phyloP scores from a whole-genome alignment of 2,113 vertebrate species.

The Gasterosteus nipponicus region DNA sequence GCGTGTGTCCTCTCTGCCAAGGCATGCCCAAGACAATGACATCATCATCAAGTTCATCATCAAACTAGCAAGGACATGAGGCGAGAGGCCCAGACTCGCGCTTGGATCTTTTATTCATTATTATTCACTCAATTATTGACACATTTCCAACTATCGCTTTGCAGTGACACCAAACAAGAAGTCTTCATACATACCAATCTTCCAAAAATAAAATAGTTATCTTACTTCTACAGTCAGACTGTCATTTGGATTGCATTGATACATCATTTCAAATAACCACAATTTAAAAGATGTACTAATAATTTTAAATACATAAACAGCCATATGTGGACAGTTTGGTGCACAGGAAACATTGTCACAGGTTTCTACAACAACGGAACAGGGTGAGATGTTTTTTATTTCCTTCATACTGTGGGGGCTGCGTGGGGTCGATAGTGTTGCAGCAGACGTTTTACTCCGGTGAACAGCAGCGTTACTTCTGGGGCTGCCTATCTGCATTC shows the following conservation, averaged over 20 bases:
- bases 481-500: slow-evolving; percentile 76
- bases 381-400: slow-evolving; percentile 22
- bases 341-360: slow-evolving; percentile 43
- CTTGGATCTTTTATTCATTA: slow-evolving; percentile 66
- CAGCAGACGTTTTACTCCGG: slow-evolving; percentile 16
- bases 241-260: slow-evolving; percentile 42
- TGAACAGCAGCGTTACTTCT: slow-evolving; percentile 65
- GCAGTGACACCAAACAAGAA: slow-evolving; percentile 42
- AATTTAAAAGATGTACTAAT: slow-evolving; percentile 58
- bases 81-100: slow-evolving; percentile 46
- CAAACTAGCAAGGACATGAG: slow-evolving; percentile 62
- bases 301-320: slow-evolving; percentile 50
- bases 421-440: slow-evolving; percentile 31
- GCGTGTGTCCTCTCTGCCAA: slow-evolving; percentile 62
- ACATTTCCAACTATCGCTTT: slow-evolving; percentile 41
- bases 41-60: slow-evolving; percentile 64
- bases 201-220: slow-evolving; percentile 43
- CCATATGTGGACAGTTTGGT: slow-evolving; percentile 65
- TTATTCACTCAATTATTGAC: slow-evolving; percentile 60
- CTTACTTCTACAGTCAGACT: slow-evolving; percentile 31
- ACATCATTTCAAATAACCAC: slow-evolving; percentile 27
- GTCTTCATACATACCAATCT: slow-evolving; percentile 54
- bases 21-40: slow-evolving; percentile 73
- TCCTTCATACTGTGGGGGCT: slow-evolving; percentile 31
- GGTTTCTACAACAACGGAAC: slow-evolving; percentile 46